These are phyloP conservation scores for Cryptotis parvus DNA, from an alignment of 2,113 vertebrate genomes.

Conservation along the genomic window DNA sequence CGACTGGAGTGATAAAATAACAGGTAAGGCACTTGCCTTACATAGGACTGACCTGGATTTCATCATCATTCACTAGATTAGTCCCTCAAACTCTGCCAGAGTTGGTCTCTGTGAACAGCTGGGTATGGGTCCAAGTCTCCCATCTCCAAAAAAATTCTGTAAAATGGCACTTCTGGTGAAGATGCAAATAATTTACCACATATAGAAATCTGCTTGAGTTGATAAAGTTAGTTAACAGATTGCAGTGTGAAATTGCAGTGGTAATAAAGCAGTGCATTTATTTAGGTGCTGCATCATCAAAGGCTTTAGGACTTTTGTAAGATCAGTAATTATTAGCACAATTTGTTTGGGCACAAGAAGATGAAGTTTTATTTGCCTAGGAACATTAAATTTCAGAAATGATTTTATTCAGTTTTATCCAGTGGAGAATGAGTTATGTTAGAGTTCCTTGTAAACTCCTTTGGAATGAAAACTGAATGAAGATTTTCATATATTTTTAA, in stretches of 20 bases:
- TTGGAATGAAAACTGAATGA: background rate
- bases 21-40: no score
- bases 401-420: background rate
- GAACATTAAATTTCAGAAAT: background rate
- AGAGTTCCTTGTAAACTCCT: background rate
- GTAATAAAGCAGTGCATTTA: background rate
- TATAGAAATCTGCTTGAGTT: conserved; percentile 26
- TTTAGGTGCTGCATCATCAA: background rate
- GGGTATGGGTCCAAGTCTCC: no score
- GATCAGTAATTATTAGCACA: background rate
- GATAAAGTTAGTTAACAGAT: background rate
- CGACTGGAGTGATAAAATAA: no score
- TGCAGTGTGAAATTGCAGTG: background rate
- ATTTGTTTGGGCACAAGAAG: background rate
- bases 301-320: background rate
- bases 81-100: no score
- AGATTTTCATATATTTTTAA: background rate
- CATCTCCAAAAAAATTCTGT: no score
- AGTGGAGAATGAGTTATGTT: background rate
- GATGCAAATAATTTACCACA: background rate
- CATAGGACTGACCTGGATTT: no score
- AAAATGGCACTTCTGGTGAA: background rate
- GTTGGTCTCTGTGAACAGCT: no score
- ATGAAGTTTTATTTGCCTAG: background rate
- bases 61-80: no score